phyloP scores from a whole-genome alignment of 2,888 invertebrate genomes.

The Dryococelus australis region DNA sequence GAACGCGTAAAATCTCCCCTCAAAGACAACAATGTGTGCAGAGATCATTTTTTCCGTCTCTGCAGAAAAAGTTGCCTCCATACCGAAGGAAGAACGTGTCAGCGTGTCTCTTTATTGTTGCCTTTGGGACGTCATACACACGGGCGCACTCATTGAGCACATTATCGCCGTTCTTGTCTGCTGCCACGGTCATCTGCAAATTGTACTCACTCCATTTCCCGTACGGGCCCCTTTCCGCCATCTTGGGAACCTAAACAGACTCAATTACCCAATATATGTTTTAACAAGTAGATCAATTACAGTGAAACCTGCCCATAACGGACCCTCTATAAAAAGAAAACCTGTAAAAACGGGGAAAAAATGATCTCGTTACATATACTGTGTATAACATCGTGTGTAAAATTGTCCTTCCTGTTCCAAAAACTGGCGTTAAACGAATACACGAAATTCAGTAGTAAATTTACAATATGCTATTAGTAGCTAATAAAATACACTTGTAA shows the following conservation, averaged over 20 bases:
- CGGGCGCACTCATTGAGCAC: too few species aligned
- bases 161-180: neutral
- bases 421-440: neutral
- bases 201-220: too few species aligned
- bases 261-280: neutral
- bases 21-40: too few species aligned
- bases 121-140: too few species aligned
- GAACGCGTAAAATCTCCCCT: neutral
- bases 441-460: neutral
- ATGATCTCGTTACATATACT: too few species aligned
- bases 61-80: neutral
- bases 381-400: too few species aligned
- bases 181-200: neutral
- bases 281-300: neutral
- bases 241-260: constrained; percentile 5
- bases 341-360: neutral
- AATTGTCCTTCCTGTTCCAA: neutral
- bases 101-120: neutral
- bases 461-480: neutral
- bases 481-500: neutral
- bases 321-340: too few species aligned
- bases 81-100: constrained; percentile 19
- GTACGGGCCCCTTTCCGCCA: neutral
- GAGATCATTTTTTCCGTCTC: neutral
- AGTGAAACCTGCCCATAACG: too few species aligned